These are phyloP conservation scores for Plecotus auritus DNA, from an alignment of 2,113 vertebrate genomes.

Conservation along the genomic window DNA sequence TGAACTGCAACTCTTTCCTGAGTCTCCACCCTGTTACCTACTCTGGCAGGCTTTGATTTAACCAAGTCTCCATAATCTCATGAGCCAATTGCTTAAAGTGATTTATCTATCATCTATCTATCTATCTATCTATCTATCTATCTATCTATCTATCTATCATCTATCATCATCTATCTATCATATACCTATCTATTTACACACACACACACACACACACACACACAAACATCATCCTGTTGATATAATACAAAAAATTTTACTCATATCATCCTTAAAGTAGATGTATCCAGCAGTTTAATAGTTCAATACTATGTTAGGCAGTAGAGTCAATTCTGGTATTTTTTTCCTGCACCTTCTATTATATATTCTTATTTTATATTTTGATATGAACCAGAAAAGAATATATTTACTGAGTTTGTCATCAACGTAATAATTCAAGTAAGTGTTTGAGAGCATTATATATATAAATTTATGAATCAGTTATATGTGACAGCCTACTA, in stretches of 20 bases:
- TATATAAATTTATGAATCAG: not conserved
- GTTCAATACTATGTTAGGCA: not conserved
- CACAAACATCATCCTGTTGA: not conserved
- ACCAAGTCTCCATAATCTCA: not conserved
- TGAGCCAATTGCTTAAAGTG: not conserved
- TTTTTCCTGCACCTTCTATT: not conserved
- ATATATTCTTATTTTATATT: not conserved
- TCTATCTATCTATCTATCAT: no score
- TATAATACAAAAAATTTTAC: not conserved
- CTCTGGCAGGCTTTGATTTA: not conserved
- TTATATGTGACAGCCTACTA: not conserved
- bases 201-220: not conserved
- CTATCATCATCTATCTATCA: no score
- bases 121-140: no score
- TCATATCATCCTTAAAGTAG: not conserved
- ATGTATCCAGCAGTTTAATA: not conserved
- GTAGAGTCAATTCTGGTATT: not conserved
- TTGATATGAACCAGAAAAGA: not conserved
- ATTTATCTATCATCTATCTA: not conserved
- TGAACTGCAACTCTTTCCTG: not conserved
- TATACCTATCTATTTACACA: no score
- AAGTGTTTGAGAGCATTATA: not conserved
- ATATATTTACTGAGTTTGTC: not conserved
- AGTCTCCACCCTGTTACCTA: not conserved
- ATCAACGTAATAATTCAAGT: not conserved